Percentiles rank a stretch among this genome's conserved stretches.
Conservation (phyloP, 2,113 vertebrate genomes). For the Hippotragus niger region DNA sequence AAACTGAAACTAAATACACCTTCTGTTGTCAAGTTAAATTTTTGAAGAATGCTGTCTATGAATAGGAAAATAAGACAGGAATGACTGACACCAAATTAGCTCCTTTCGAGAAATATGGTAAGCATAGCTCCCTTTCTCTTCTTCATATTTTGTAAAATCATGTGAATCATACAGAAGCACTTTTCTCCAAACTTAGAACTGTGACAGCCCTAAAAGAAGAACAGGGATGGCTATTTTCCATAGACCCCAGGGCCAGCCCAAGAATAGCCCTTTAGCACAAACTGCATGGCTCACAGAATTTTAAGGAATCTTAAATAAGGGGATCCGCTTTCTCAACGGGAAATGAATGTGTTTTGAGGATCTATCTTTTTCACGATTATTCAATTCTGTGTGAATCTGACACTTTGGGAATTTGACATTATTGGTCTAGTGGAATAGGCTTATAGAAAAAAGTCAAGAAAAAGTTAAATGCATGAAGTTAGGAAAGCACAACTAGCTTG, state of each 20-base stretch:
- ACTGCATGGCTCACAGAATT: constrained; percentile 64
- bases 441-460: background rate
- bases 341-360: constrained; percentile 24
- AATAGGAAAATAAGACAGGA: background rate
- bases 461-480: background rate
- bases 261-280: constrained; percentile 58
- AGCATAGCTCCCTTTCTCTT: constrained; percentile 45
- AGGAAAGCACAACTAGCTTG: background rate
- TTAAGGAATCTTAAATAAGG: constrained; percentile 62
- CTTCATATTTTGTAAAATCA: background rate
- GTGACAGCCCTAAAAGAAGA: background rate
- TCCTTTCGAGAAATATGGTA: constrained; percentile 46
- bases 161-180: constrained; percentile 40
- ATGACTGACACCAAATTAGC: background rate
- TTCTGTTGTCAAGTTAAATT: constrained; percentile 30
- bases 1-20: constrained; percentile 34
- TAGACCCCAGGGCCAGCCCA: background rate
- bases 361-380: background rate
- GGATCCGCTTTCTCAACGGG: constrained; percentile 34
- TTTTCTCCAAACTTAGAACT: constrained; percentile 27
- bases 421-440: background rate
- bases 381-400: background rate
- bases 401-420: background rate
- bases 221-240: constrained; percentile 64
- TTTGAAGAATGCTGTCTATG: background rate